Conservation (phyloP, 2,888 invertebrate genomes). For the Eupithecia centaureata region DNA sequence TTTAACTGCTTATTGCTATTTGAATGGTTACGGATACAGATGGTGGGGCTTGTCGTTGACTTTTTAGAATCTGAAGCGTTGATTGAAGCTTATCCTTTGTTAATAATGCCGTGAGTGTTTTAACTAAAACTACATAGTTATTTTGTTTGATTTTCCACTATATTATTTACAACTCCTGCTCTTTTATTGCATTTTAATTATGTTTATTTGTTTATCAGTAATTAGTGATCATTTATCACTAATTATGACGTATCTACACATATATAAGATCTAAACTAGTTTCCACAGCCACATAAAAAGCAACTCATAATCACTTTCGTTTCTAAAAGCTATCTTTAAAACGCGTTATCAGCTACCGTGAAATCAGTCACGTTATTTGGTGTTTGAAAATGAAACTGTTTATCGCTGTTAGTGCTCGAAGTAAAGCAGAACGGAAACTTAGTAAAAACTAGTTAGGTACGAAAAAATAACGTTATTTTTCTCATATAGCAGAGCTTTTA, state of each 20-base stretch:
- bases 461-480: neutral
- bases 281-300: slow-evolving; percentile 28
- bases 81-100: neutral
- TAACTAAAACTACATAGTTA: neutral
- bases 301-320: slow-evolving; percentile 67
- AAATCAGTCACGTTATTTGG: slow-evolving; percentile 29
- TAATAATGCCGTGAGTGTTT: slow-evolving; percentile 1
- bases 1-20: neutral
- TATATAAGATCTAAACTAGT: neutral
- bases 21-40: neutral
- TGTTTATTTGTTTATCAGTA: neutral
- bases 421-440: neutral
- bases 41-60: neutral
- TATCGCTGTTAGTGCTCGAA: slow-evolving; percentile 30
- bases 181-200: neutral
- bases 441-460: neutral
- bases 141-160: neutral
- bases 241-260: neutral
- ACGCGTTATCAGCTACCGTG: slow-evolving; percentile 20
- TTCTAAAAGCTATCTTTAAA: slow-evolving; percentile 32
- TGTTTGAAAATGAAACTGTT: slow-evolving; percentile 76
- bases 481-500: neutral
- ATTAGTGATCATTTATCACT: neutral
- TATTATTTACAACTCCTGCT: neutral
- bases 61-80: slow-evolving; percentile 1